Percentiles rank a stretch among this genome's conserved stretches.
Conservation (phyloP, 2,888 invertebrate genomes). For the Pollenia labialis region DNA sequence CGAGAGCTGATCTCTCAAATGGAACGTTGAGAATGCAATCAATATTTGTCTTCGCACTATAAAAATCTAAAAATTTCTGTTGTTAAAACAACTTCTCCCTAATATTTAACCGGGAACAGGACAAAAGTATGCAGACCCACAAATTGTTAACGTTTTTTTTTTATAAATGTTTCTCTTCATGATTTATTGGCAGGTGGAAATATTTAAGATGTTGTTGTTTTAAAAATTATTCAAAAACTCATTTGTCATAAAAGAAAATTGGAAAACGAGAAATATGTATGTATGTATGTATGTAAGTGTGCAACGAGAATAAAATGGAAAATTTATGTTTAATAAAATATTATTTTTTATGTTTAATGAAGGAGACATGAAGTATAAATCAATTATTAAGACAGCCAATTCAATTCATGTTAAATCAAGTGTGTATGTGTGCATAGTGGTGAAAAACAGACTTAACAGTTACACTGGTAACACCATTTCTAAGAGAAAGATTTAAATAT, state of each 20-base stretch:
- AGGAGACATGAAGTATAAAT: not conserved
- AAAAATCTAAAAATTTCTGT: no score
- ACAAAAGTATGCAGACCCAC: not conserved
- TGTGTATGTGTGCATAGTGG: no score
- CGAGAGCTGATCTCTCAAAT: no score
- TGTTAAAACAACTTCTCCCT: not conserved
- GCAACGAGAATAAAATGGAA: not conserved
- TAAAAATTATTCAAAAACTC: constrained; percentile 48
- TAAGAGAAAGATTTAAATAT: no score
- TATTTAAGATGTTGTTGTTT: constrained; percentile 29
- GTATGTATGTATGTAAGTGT: no score
- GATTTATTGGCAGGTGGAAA: constrained; percentile 70
- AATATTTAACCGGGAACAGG: not conserved
- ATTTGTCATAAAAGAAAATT: constrained; percentile 63
- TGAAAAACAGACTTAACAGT: no score
- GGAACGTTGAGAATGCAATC: no score
- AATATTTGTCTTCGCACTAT: no score
- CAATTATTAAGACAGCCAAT: constrained; percentile 4
- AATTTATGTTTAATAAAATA: constrained; percentile 52
- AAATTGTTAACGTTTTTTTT: not conserved
- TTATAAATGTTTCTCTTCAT: not conserved
- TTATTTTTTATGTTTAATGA: not conserved
- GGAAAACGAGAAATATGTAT: constrained; percentile 21
- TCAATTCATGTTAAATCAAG: no score
- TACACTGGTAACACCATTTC: no score